A percentile compares a stretch with the other conserved stretches of the same genome.
These are phyloP conservation scores for Chironex yamaguchii DNA, from an alignment of 30 jellyfish, hydroid and myxozoan species.

Conservation along the genomic window DNA sequence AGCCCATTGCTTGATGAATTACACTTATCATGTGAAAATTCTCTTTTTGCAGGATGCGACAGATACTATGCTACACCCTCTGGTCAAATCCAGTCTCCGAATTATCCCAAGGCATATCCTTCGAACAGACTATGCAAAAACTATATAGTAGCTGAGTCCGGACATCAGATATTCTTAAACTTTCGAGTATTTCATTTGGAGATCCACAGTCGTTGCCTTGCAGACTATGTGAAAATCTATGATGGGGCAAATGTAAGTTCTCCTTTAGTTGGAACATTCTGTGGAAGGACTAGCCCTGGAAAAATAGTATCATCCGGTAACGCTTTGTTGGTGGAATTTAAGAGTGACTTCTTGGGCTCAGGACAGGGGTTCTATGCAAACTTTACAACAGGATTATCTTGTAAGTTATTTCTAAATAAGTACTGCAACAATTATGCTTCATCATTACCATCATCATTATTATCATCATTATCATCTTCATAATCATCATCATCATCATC, in stretches of 20 bases:
- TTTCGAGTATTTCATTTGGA: constrained; percentile 65
- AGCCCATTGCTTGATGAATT: too few species aligned
- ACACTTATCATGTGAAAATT: too few species aligned
- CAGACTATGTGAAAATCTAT: constrained; percentile 54
- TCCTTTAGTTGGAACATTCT: constrained; percentile 45
- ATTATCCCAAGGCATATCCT: constrained; percentile 63
- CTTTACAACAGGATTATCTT: constrained; percentile 74
- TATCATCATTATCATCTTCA: too few species aligned
- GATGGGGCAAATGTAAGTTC: constrained; percentile 70
- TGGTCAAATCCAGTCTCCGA: constrained; percentile 68
- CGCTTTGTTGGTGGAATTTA: constrained; percentile 56
- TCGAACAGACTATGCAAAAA: constrained; percentile 19
- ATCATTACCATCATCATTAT: too few species aligned
- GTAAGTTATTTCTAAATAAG: constrained; percentile 64
- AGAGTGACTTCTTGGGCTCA: constrained; percentile 58
- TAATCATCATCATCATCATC: too few species aligned
- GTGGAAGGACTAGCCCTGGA: constrained; percentile 80
- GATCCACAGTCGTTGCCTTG: constrained; percentile 31
- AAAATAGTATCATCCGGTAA: constrained; percentile 77
- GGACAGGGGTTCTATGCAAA: constrained; percentile 79
- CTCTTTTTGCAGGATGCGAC: constrained; percentile 59
- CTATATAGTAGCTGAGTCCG: constrained; percentile 31
- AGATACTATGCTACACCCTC: constrained; percentile 30
- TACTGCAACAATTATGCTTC: too few species aligned
- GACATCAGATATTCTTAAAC: constrained; percentile 34